These are phyloP conservation scores for Cebus imitator DNA, from an alignment of 2,113 vertebrate species.

Conservation along the genomic window DNA sequence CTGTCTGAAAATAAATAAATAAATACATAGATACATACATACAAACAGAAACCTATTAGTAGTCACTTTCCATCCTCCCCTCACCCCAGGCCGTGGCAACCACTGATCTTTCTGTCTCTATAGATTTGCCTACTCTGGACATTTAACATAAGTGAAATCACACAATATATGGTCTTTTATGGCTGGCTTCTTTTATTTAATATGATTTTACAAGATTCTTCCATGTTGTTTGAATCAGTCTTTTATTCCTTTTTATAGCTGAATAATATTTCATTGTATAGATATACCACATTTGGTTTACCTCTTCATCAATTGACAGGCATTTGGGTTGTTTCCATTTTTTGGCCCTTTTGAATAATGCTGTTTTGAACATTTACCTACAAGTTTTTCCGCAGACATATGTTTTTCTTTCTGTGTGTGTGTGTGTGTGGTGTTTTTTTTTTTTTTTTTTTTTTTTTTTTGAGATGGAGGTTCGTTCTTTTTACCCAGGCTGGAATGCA, in stretches of 20 bases:
- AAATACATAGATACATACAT: no score
- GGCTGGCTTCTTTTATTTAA: background rate
- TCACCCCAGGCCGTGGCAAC: background rate
- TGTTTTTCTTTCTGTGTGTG: background rate
- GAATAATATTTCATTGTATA: background rate
- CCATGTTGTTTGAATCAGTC: background rate
- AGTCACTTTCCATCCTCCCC: background rate
- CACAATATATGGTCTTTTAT: background rate
- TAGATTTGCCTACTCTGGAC: background rate
- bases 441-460: no score
- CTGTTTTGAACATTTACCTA: background rate
- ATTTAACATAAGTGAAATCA: background rate
- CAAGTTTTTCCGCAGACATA: background rate
- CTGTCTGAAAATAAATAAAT: no score
- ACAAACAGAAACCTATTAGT: background rate
- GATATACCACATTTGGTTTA: background rate
- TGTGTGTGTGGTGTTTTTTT: no score
- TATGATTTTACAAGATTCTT: background rate
- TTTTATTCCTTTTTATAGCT: slow-evolving; percentile 9
- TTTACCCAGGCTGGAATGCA: no score
- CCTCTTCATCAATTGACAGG: background rate
- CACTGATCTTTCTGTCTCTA: background rate
- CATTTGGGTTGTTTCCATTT: background rate
- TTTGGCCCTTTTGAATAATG: background rate
- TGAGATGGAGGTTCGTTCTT: no score